A percentile compares a stretch with the other conserved stretches of the same genome.
These are phyloP conservation scores for Chaetura pelagica DNA, from an alignment of 2,113 vertebrate genomes.

Conservation along the genomic window DNA sequence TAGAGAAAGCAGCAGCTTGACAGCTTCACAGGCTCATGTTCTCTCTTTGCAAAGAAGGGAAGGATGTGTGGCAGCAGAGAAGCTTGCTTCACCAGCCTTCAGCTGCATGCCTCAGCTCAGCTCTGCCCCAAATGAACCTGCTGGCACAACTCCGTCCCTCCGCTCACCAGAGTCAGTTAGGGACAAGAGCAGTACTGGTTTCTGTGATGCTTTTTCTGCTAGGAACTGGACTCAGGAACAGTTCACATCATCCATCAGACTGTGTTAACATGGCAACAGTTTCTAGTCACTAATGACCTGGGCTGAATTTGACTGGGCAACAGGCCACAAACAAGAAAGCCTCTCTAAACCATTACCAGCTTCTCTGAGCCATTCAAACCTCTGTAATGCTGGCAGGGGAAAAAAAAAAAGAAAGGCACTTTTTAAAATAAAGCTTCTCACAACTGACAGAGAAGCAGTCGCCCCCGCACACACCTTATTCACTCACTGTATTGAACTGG, in stretches of 20 bases:
- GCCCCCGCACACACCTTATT: conserved; percentile 55
- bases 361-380: background rate
- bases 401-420: background rate
- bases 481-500: conserved; percentile 25
- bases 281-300: conserved; percentile 8
- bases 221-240: background rate
- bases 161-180: background rate
- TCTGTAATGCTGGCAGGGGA: background rate
- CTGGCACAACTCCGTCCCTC: background rate
- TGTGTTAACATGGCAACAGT: background rate
- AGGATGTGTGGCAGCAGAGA: background rate
- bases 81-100: background rate
- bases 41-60: background rate
- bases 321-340: background rate
- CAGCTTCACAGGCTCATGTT: background rate
- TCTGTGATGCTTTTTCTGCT: background rate
- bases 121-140: background rate
- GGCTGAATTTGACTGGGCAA: background rate
- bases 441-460: conserved; percentile 44
- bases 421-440: conserved; percentile 31
- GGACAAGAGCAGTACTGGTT: background rate
- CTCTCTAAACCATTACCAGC: background rate
- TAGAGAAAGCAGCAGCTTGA: background rate
- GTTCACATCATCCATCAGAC: background rate
- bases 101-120: background rate